Evolutionary conservation across 1,140 invertebrate genomes (phyloP).

Genomic region (Trichonephila inaurata): DNA sequence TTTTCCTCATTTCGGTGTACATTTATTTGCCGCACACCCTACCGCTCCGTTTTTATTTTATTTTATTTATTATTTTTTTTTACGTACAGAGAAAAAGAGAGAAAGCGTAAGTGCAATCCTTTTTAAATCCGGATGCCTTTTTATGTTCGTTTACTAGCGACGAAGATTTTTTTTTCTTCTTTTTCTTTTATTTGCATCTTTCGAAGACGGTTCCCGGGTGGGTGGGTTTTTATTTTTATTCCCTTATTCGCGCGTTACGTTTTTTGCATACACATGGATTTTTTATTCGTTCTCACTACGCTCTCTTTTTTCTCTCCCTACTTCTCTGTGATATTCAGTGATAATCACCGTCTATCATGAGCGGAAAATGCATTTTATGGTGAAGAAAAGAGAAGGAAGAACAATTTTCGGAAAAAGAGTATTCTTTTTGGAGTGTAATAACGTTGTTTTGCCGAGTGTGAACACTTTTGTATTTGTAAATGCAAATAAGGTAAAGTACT

Average conservation of each 20-base stretch:
- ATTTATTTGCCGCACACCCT: conserved; percentile 50
- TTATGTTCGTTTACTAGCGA: conserved; percentile 63
- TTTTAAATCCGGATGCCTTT: conserved; percentile 72
- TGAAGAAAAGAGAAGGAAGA: conserved; percentile 32
- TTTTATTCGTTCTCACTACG: conserved; percentile 5
- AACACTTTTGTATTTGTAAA: conserved; percentile 21
- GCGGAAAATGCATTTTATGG: conserved; percentile 58
- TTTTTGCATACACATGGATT: conserved; percentile 40
- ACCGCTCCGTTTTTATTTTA: conserved; percentile 27
- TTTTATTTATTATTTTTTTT: conserved; percentile 34
- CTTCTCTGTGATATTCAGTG: conserved; percentile 57
- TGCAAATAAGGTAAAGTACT: conserved; percentile 39
- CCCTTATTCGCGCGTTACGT: not conserved
- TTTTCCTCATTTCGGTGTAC: conserved; percentile 66
- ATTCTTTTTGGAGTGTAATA: conserved; percentile 38
- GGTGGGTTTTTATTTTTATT: not conserved
- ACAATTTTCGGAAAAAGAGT: conserved; percentile 32
- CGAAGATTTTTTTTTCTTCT: conserved; percentile 40
- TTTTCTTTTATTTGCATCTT: not conserved
- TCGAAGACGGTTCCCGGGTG: not conserved
- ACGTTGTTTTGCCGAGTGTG: conserved; percentile 36
- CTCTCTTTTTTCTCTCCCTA: not conserved
- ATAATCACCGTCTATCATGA: conserved; percentile 74
- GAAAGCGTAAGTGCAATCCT: conserved; percentile 69
- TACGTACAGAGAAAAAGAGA: not conserved